Evolutionary conservation across 2,888 invertebrate genomes (phyloP), one percentile per base, ranked within the genome.

Genomic region (Noctuana brunneofusca): DNA sequence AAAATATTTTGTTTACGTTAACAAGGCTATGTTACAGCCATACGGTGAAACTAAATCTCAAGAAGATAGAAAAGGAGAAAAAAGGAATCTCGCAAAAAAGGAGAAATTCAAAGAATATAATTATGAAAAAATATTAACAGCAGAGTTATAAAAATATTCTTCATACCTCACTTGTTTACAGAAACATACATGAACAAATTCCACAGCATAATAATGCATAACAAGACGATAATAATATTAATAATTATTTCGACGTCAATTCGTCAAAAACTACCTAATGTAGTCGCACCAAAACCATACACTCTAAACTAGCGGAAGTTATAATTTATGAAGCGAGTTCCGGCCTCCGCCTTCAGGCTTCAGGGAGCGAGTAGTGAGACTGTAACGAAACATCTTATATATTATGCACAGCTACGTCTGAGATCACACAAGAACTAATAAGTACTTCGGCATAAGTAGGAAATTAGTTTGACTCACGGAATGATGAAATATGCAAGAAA

Each of bases 301-400:
- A 82, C 80, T 80, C 75, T 79, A 78, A 87, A 89, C 89, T 88
- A 87, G 73, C 86, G 89, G 89, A 89, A 87, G 87, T 89, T 88
- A 90, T 90, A 87, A 90, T 88, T 90, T 90, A 90, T 90, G 88
- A 72, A 89, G 71, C 65, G 64, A 83, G 80, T 87, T 90, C 89
- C 89, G 87, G 84, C 73, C 75, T 75, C 68, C 69, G 72, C 76
- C 83, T 83, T 80, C 14, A 38, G 68, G 74, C 71, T 75, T 72
- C 69, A 65, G 67, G 41, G 64, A 72, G 63, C 55, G 70, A 70
- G 41, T 18, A 43, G 41, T 43, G 16, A 43, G 41, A 43, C 18
- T 43, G 76, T 85, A 85, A 85, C 83, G 83, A 83, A 83, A 78
- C 79, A 79, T 75, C 77, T 83, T 73, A 86, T 89, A 71, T 85